Base-by-base conservation (phyloP, 2,113 vertebrate species). In the Morone chrysops region DNA sequence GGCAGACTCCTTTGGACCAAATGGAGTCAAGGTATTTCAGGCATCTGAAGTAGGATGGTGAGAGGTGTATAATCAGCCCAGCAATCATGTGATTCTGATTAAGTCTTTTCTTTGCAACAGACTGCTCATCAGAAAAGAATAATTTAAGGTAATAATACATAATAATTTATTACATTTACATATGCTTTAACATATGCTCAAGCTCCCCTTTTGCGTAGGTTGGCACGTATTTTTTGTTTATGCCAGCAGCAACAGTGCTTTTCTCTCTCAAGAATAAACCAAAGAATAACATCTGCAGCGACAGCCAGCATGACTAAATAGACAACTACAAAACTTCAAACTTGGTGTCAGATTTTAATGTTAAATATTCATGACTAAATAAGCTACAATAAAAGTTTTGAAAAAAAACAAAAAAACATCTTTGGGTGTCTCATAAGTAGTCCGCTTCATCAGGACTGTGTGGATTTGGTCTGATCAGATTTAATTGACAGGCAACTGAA, bases 11-110 rank as follows among this genome's bases (percentile, higher is more conserved):
- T 83, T 53, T 89, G 86, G 87, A 90, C 88, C 82, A 84, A 91
- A 82, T 91, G 82, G 66, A 91, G 84, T 70, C 50, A 70, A 93
- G 93, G 90, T 93, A 95, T 95, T 92, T 85, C 59, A 88, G 92
- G 90, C 87, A 91, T 95, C 83, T 89, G 73, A 88, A 87, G 82
- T 48, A 62, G 81, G 80, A 67, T 54, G 60, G 43, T n/a, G 62
- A 88, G 54, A 78, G 60, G 63, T 74, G 76, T 50, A 50, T 25
- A 43, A 71, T 67, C 77, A 79, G 66, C 66, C 45, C 4, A 56
- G 70, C 57, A 62, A 61, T 74, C 60, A 69, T 72, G 63, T 63
- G 51, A 68, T 38, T 45, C 40, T n/a, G 36, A 70, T 59, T 48
- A 31, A 69, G 50, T 77, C 8, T 36, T 51, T 57, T 65, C 38